Percentiles rank a stretch among this genome's conserved stretches.
phyloP scores from a whole-genome alignment of 2,113 vertebrate species.

The Rhipidura dahli region DNA sequence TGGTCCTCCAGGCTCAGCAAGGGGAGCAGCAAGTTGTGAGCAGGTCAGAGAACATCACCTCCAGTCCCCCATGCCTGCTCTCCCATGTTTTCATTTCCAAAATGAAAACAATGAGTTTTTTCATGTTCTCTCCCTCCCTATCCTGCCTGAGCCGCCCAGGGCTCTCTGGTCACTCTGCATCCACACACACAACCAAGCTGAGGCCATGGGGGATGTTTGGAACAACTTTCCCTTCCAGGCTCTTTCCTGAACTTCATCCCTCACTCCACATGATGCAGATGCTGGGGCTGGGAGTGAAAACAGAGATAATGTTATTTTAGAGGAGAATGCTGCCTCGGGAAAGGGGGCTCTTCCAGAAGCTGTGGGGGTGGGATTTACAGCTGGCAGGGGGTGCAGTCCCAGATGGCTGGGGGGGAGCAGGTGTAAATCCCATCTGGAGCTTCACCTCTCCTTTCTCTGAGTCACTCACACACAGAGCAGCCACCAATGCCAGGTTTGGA shows the following conservation, averaged over 20 bases:
- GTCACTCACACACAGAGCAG: background rate
- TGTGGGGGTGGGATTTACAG: constrained; percentile 3
- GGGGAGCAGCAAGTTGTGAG: background rate
- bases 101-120: too few species aligned
- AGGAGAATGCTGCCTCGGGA: background rate
- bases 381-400: constrained; percentile 6
- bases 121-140: background rate
- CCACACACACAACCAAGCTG: background rate
- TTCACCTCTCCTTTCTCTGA: background rate
- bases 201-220: background rate
- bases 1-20: background rate
- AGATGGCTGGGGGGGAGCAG: constrained; percentile 23
- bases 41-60: background rate
- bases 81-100: background rate
- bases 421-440: constrained; percentile 45
- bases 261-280: background rate
- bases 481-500: background rate
- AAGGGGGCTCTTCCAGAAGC: background rate
- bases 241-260: background rate
- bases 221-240: background rate
- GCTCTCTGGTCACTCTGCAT: background rate
- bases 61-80: background rate
- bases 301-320: background rate
- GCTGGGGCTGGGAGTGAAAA: background rate
- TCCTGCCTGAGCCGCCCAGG: background rate